These are phyloP conservation scores for Muntiacus muntjak DNA, from an alignment of 2,113 vertebrate genomes.

Conservation along the genomic window DNA sequence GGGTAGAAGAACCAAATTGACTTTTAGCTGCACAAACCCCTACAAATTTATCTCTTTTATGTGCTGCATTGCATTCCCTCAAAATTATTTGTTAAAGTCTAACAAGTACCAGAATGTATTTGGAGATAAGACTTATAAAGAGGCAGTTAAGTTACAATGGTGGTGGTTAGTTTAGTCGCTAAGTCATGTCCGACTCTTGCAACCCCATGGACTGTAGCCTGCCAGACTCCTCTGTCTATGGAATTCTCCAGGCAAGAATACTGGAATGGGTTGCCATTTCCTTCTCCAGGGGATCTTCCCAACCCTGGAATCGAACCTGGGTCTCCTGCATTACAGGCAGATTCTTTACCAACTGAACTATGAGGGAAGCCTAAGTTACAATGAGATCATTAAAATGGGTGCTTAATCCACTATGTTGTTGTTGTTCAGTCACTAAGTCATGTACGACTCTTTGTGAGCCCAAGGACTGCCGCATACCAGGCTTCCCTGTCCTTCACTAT, in stretches of 20 bases:
- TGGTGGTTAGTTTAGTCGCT: background rate
- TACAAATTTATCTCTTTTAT: constrained; percentile 1
- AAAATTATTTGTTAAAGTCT: background rate
- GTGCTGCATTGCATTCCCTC: background rate
- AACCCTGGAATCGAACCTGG: background rate
- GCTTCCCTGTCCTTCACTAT: background rate
- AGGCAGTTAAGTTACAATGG: background rate
- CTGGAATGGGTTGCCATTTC: background rate
- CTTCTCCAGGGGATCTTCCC: background rate
- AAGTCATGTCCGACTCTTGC: background rate
- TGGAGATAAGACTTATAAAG: background rate
- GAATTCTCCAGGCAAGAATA: background rate
- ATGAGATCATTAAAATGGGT: background rate
- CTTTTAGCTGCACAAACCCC: background rate
- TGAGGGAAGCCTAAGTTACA: background rate
- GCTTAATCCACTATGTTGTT: background rate
- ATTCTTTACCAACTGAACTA: background rate
- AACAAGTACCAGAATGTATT: background rate
- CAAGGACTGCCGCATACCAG: background rate
- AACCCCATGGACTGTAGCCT: background rate
- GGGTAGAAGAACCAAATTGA: background rate
- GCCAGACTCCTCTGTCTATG: background rate
- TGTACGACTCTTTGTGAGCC: background rate
- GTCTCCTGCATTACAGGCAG: background rate
- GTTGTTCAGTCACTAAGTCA: background rate